Percentiles rank a stretch among this genome's conserved stretches.
These are phyloP conservation scores for Phyto melanocephala DNA, from an alignment of 2,888 invertebrate genomes.

Conservation along the genomic window DNA sequence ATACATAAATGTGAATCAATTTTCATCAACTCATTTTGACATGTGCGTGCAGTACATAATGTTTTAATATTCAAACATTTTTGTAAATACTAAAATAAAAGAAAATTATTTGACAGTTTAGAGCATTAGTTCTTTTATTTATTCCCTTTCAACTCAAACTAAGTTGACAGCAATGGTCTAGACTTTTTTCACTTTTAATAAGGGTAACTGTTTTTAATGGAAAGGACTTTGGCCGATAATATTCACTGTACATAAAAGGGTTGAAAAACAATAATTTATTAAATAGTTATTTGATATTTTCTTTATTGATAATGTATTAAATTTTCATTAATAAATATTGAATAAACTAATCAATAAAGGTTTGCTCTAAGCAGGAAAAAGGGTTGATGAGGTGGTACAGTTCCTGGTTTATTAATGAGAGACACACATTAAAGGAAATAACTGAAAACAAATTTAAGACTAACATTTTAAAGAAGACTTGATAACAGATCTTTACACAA, in stretches of 20 bases:
- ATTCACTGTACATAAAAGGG: neutral
- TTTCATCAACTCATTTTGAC: constrained; percentile 39
- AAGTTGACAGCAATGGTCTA: constrained; percentile 26
- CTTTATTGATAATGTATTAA: neutral
- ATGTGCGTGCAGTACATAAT: constrained; percentile 21
- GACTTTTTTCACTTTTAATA: constrained; percentile 2
- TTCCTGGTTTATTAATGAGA: no score
- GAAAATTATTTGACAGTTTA: neutral
- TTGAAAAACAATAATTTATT: constrained; percentile 22
- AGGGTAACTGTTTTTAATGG: neutral
- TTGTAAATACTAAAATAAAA: neutral
- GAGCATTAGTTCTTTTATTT: neutral
- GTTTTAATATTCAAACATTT: neutral
- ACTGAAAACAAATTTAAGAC: no score
- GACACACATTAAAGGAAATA: no score
- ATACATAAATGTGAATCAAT: constrained; percentile 6
- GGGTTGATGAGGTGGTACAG: neutral
- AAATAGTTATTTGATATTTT: neutral
- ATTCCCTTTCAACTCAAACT: neutral
- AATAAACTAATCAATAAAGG: neutral
- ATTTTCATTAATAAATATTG: neutral
- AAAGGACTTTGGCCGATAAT: neutral
- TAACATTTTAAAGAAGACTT: no score
- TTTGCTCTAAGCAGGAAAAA: no score
- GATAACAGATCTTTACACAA: no score